Evolutionary conservation across 2,888 invertebrate genomes (phyloP).

Genomic region (Anarsia innoxiella): DNA sequence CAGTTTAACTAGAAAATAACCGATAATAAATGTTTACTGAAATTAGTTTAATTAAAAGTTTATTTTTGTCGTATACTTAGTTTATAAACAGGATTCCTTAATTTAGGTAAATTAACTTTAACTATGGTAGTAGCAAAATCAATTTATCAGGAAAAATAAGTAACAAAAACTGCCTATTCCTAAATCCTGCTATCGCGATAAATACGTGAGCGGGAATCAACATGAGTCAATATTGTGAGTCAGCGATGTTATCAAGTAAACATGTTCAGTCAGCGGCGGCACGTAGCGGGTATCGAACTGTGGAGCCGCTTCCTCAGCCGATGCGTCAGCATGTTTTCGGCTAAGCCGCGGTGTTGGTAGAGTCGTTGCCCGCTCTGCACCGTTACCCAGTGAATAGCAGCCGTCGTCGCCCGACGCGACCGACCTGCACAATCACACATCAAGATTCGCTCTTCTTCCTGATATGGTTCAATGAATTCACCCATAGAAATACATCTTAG

Average conservation of each 20-base stretch:
- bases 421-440: conserved; percentile 1
- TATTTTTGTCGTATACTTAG: no score
- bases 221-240: conserved; percentile 56
- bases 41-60: no score
- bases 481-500: no score
- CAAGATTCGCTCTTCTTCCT: background rate
- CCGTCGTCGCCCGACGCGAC: conserved; percentile 1
- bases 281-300: conserved; percentile 28
- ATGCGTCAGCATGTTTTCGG: conserved; percentile 62
- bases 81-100: no score
- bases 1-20: no score
- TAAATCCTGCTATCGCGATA: no score
- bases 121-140: no score
- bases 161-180: no score
- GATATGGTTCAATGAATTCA: background rate
- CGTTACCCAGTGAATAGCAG: conserved; percentile 13
- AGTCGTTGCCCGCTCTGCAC: conserved; percentile 61
- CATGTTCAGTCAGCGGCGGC: conserved; percentile 42
- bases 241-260: conserved; percentile 49
- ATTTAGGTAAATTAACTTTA: no score
- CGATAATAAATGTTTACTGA: no score
- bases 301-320: conserved; percentile 19
- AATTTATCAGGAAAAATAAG: no score
- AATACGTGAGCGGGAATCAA: conserved; percentile 38
- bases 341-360: conserved; percentile 28